Evolutionary conservation across 2,888 invertebrate species (phyloP), one percentile per base, ranked within the genome.

Genomic region (Lacanobia wlatinum): DNA sequence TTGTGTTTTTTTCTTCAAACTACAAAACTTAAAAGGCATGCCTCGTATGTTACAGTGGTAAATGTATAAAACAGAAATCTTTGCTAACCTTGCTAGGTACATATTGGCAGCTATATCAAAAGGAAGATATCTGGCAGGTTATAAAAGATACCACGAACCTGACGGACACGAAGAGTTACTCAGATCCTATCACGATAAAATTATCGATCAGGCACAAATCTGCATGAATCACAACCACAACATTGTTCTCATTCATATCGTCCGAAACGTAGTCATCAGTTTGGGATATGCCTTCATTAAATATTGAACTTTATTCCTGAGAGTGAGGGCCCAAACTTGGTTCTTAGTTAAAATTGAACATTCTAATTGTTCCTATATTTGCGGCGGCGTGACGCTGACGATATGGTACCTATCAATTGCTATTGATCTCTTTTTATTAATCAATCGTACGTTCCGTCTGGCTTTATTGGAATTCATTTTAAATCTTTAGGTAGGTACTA

Each of bases 381-480:
- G 76, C 78, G 78, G 59, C 60, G 70, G 71, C 62, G 74, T 78
- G 80, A 82, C 28, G 28, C 28, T 28, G 28, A 28, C 82, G 75
- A 76, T 82, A 82, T 72, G 68, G 68, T 84, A n/a, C n/a, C n/a
- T n/a, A 88, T 84, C 88, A 86, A 89, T 88, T 87, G 84, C 70
- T 76, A 84, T 84, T 85, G 87, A 87, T 87, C 86, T 87, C 73
- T 64, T 83, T 87, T 88, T 78, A 89, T 87, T 87, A 87, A 87
- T 87, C 84, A 86, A 84, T 88, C 84, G 87, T 67, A 73, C 53
- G 78, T 75, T 53, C 38, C 76, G 80, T 82, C 80, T 79, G 79
- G 71, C 68, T 78, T 80, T 77, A 82, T 83, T 84, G 77, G 55
- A 56, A 79, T 64, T 76, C 59, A 78, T 76, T 75, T 64, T 73